These are phyloP conservation scores for Callorhinus ursinus DNA, from an alignment of 2,113 vertebrate genomes.

Conservation along the genomic window DNA sequence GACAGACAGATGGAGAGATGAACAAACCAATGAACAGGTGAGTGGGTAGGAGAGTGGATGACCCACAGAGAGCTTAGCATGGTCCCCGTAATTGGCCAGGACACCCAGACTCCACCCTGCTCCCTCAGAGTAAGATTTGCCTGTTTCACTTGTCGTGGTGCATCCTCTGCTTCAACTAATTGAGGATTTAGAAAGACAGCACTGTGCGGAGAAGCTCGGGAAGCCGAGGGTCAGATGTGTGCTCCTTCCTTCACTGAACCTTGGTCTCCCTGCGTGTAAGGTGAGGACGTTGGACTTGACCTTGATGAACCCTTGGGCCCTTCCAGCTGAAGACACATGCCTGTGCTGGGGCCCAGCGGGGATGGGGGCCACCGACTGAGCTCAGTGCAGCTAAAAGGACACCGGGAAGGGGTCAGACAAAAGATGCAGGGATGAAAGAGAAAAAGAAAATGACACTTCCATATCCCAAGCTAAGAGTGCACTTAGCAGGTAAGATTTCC, in stretches of 20 bases:
- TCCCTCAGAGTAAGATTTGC: neutral
- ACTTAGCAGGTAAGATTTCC: neutral
- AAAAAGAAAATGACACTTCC: neutral
- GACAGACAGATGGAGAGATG: neutral
- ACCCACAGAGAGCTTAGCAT: neutral
- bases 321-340: neutral
- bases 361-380: neutral
- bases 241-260: neutral
- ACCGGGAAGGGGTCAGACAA: neutral
- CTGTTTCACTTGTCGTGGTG: neutral
- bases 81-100: neutral
- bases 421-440: neutral
- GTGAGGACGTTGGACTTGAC: neutral
- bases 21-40: neutral
- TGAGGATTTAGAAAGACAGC: neutral
- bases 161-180: neutral
- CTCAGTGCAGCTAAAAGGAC: neutral
- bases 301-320: neutral
- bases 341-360: neutral
- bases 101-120: neutral
- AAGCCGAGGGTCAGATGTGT: neutral
- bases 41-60: neutral
- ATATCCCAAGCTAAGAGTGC: slow-evolving; percentile 7
- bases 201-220: neutral
- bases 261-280: neutral